Conservation (phyloP, 2,797 vertebrate species). For the Urosaurus nigricauda region DNA sequence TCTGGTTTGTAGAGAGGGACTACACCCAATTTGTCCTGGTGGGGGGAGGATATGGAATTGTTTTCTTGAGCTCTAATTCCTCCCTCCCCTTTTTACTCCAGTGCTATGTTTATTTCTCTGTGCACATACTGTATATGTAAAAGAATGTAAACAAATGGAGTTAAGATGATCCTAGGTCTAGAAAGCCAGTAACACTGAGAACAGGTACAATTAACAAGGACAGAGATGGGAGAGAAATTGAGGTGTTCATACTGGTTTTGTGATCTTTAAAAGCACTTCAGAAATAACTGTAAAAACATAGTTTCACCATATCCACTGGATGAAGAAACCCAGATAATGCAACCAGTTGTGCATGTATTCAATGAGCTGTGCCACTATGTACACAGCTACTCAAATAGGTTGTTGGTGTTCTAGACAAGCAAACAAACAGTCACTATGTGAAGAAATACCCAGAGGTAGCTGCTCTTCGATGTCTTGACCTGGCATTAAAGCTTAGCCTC, state of each 20-base stretch:
- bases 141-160: neutral
- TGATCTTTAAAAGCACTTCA: neutral
- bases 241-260: neutral
- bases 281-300: neutral
- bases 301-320: neutral
- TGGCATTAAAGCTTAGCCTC: neutral
- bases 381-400: neutral
- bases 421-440: neutral
- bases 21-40: neutral
- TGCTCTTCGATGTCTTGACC: neutral
- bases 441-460: constrained; percentile 6
- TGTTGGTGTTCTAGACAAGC: neutral
- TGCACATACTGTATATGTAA: neutral
- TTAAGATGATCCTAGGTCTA: neutral
- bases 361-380: neutral
- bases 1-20: neutral
- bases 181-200: neutral
- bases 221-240: neutral
- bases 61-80: neutral
- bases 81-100: neutral
- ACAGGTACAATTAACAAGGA: neutral
- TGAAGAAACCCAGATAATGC: neutral
- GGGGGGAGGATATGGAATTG: neutral
- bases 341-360: no score
- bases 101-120: neutral